Percentiles rank a stretch among this genome's conserved stretches.
These are phyloP conservation scores for Hypena proboscidalis DNA, from an alignment of 2,888 invertebrate species.

Conservation along the genomic window DNA sequence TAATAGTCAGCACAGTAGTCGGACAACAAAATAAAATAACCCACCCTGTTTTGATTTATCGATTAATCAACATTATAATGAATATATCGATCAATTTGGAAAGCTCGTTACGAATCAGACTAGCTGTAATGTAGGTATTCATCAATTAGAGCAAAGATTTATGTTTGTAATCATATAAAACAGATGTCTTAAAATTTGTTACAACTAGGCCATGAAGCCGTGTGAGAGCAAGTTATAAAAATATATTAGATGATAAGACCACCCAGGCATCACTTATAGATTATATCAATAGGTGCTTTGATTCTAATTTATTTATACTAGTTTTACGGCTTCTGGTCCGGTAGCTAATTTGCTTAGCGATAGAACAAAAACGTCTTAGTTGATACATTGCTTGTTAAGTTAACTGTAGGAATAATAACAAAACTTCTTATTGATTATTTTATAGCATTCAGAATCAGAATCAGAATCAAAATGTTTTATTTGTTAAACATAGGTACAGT, in stretches of 20 bases:
- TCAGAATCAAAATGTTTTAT: no score
- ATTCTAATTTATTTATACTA: neutral
- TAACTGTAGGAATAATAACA: no score
- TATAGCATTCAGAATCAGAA: no score
- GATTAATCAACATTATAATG: conserved; percentile 25
- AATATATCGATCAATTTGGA: conserved; percentile 25
- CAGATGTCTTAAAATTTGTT: conserved; percentile 59
- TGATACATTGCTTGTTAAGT: no score
- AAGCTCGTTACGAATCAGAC: conserved; percentile 26
- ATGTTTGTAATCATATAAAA: conserved; percentile 41
- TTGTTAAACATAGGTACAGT: no score
- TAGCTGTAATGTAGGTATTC: conserved; percentile 26
- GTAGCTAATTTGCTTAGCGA: no score
- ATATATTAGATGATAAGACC: conserved; percentile 40
- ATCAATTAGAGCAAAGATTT: conserved; percentile 31
- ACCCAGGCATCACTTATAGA: conserved; percentile 24
- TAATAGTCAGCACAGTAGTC: no score
- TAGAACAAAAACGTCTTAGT: no score
- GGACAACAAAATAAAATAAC: no score
- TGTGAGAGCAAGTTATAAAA: conserved; percentile 61
- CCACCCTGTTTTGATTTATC: neutral
- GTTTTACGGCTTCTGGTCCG: no score
- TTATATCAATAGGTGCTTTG: conserved; percentile 5
- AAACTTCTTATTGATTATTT: no score
- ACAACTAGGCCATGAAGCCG: conserved; percentile 64